A percentile compares a stretch with the other conserved stretches of the same genome.
Evolutionary conservation across 2,797 vertebrate genomes (phyloP).

Genomic region (Semotilus atromaculatus): DNA sequence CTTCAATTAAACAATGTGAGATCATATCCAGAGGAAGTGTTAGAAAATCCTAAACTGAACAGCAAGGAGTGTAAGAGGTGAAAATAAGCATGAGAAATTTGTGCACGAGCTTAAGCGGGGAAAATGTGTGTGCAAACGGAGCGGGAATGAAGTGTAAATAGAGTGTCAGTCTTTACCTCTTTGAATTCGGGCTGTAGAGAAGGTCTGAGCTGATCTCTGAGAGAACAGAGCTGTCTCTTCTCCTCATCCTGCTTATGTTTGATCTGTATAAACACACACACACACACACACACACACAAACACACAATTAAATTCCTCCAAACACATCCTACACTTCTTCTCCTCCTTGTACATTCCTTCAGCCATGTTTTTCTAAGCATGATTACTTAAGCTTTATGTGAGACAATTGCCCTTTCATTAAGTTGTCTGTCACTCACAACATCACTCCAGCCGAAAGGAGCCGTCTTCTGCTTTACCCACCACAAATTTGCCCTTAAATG

Average conservation of each 20-base stretch:
- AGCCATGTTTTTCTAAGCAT: neutral
- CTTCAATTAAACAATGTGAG: neutral
- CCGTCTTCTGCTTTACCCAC: neutral
- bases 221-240: slow-evolving; percentile 79
- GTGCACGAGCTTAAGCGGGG: neutral
- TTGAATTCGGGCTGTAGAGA: slow-evolving; percentile 72
- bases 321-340: slow-evolving; percentile 17
- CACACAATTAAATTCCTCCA: slow-evolving; percentile 31
- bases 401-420: slow-evolving; percentile 39
- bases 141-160: neutral
- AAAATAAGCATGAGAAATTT: slow-evolving; percentile 8
- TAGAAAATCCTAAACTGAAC: neutral
- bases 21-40: neutral
- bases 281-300: slow-evolving; percentile 48
- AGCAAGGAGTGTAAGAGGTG: neutral
- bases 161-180: slow-evolving; percentile 68
- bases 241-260: slow-evolving; percentile 84
- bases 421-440: slow-evolving; percentile 32
- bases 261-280: slow-evolving; percentile 71
- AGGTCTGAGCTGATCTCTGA: slow-evolving; percentile 78
- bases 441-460: slow-evolving; percentile 5
- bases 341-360: slow-evolving; percentile 21
- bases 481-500: neutral
- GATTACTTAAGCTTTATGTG: slow-evolving; percentile 29
- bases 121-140: neutral